Evolutionary conservation across 2,113 vertebrate species (phyloP).

Genomic region (Rhodinocichla rosea): DNA sequence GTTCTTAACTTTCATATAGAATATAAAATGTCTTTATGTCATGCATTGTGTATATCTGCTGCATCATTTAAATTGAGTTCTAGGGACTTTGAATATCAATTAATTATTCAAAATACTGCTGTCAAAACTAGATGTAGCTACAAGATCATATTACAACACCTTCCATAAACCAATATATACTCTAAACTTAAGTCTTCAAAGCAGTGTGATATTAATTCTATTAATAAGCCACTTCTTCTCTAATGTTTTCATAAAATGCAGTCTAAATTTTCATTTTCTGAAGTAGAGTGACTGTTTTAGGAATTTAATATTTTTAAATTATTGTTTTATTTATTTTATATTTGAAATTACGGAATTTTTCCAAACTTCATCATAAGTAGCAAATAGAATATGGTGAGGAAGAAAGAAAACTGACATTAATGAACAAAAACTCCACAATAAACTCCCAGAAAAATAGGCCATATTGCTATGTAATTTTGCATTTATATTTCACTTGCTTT

Average conservation of each 20-base stretch:
- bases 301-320: slow-evolving; percentile 39
- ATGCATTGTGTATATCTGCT: not conserved
- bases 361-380: slow-evolving; percentile 43
- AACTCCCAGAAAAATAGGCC: slow-evolving; percentile 38
- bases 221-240: slow-evolving; percentile 11
- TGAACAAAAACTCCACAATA: slow-evolving; percentile 64
- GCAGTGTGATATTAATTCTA: not conserved
- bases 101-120: not conserved
- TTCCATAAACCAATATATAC: not conserved
- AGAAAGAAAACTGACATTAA: slow-evolving; percentile 64
- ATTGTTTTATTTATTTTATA: slow-evolving; percentile 38
- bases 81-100: not conserved
- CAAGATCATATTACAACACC: not conserved
- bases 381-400: slow-evolving; percentile 59
- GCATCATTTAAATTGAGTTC: not conserved
- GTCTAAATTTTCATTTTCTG: slow-evolving; percentile 14
- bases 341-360: slow-evolving; percentile 62
- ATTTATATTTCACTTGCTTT: slow-evolving; percentile 47
- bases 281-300: not conserved
- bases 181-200: not conserved
- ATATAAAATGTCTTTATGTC: not conserved
- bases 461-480: not conserved
- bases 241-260: not conserved
- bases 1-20: not conserved
- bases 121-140: not conserved